Conservation (phyloP, 1,140 invertebrate genomes). For the Bombus huntii region DNA sequence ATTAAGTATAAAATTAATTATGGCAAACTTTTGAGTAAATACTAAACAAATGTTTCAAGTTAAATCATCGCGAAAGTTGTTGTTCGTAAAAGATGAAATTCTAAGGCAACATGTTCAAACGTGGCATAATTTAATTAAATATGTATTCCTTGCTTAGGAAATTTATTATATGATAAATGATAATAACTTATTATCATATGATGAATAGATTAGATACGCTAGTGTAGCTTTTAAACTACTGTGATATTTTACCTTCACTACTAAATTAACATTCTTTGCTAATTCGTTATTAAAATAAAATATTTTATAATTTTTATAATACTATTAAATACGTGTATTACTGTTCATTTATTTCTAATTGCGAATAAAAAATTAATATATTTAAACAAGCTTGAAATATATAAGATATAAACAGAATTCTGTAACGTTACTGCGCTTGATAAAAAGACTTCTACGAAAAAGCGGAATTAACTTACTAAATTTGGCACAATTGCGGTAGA, state of each 20-base stretch:
- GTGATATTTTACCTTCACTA: too few species aligned
- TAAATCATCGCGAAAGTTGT: not conserved
- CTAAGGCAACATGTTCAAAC: not conserved
- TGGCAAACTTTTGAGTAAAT: too few species aligned
- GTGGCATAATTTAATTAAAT: not conserved
- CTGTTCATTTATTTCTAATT: too few species aligned
- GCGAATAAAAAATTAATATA: too few species aligned
- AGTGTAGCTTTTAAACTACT: too few species aligned
- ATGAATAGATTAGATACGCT: not conserved
- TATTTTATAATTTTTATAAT: too few species aligned
- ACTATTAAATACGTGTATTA: too few species aligned
- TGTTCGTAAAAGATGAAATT: not conserved
- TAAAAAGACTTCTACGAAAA: not conserved
- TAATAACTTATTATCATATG: not conserved
- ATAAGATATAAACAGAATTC: not conserved
- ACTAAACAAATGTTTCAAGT: not conserved
- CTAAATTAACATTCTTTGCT: too few species aligned
- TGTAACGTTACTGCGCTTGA: rapidly evolving
- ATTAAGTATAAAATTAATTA: conserved; percentile 7
- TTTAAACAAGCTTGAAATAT: too few species aligned
- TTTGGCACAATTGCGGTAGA: not conserved
- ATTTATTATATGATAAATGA: not conserved
- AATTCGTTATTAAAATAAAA: too few species aligned
- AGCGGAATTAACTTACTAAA: not conserved
- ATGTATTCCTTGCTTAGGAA: not conserved